Percentiles rank a stretch among this genome's conserved stretches.
Evolutionary conservation across 2,888 invertebrate species (phyloP).

Genomic region (Scaptomyza cyrtandrae): DNA sequence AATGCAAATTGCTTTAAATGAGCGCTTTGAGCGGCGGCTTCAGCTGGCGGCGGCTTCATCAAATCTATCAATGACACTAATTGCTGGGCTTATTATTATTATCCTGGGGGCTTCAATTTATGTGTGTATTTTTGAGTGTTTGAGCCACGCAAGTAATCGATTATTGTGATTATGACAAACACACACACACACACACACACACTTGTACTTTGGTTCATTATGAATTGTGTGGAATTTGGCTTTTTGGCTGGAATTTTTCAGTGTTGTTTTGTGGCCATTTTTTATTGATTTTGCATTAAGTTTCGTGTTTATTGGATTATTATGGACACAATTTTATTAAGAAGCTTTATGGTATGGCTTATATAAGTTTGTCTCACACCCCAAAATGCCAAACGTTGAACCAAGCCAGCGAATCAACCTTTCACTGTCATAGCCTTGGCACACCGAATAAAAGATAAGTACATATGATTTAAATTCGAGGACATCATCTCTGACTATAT

Average conservation of each 20-base stretch:
- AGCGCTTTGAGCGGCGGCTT: slow-evolving; percentile 19
- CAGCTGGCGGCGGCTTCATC: slow-evolving; percentile 34
- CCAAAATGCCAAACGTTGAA: background rate
- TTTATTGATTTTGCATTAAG: slow-evolving; percentile 58
- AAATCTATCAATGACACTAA: slow-evolving; percentile 70
- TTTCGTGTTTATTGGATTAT: slow-evolving; percentile 7
- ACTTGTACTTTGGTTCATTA: slow-evolving; percentile 20
- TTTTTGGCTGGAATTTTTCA: background rate
- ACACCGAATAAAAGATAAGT: background rate
- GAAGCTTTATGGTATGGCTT: background rate
- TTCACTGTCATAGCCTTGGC: background rate
- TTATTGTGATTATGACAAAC: slow-evolving; percentile 54
- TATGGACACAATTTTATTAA: slow-evolving; percentile 4
- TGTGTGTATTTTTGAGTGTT: slow-evolving; percentile 2
- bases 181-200: slow-evolving; percentile 1
- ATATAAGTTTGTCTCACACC: background rate
- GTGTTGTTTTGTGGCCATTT: background rate
- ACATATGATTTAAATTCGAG: background rate
- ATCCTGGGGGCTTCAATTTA: slow-evolving; percentile 4
- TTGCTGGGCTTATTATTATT: slow-evolving; percentile 66
- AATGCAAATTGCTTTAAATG: slow-evolving; percentile 43
- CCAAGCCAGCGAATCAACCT: background rate
- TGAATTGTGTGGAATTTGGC: slow-evolving; percentile 27
- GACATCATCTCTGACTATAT: too few species aligned
- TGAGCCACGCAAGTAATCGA: slow-evolving; percentile 65